Evolutionary conservation across 1,140 invertebrate genomes (phyloP).

Genomic region (Euborellia annulipes): DNA sequence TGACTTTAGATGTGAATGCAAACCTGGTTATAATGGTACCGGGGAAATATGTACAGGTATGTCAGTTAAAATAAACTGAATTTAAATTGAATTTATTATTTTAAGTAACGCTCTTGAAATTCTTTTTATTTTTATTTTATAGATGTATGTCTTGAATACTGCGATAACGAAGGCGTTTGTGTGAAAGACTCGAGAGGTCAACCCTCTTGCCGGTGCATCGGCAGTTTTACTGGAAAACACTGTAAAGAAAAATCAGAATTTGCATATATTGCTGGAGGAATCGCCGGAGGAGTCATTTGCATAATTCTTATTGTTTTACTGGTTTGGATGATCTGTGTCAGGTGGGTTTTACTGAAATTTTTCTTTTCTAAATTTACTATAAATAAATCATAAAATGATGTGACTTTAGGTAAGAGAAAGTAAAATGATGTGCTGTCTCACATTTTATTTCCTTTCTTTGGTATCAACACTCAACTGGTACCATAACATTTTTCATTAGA

Average conservation of each 20-base stretch:
- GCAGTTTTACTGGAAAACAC: conserved; percentile 81
- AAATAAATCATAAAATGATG: too few species aligned
- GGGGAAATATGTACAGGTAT: conserved; percentile 57
- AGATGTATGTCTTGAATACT: conserved; percentile 78
- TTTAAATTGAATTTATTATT: too few species aligned
- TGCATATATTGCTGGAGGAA: conserved; percentile 84
- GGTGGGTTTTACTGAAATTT: too few species aligned
- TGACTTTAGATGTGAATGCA: conserved; percentile 85
- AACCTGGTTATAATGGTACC: conserved; percentile 82
- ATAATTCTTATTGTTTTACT: conserved; percentile 82
- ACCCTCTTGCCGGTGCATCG: conserved; percentile 73
- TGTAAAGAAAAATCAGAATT: conserved; percentile 85
- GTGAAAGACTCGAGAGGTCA: conserved; percentile 67
- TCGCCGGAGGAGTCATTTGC: conserved; percentile 78
- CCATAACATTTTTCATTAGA: too few species aligned
- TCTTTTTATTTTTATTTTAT: conserved; percentile 18
- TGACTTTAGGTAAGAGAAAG: too few species aligned
- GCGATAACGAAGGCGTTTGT: conserved; percentile 83
- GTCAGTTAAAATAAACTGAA: too few species aligned
- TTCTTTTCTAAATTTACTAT: too few species aligned
- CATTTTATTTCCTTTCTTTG: too few species aligned
- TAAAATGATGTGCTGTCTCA: too few species aligned
- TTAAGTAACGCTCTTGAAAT: too few species aligned
- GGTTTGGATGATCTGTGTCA: conserved; percentile 94
- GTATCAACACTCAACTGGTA: too few species aligned